phyloP scores from a whole-genome alignment of 2,888 invertebrate genomes.

The Noctua janthe region DNA sequence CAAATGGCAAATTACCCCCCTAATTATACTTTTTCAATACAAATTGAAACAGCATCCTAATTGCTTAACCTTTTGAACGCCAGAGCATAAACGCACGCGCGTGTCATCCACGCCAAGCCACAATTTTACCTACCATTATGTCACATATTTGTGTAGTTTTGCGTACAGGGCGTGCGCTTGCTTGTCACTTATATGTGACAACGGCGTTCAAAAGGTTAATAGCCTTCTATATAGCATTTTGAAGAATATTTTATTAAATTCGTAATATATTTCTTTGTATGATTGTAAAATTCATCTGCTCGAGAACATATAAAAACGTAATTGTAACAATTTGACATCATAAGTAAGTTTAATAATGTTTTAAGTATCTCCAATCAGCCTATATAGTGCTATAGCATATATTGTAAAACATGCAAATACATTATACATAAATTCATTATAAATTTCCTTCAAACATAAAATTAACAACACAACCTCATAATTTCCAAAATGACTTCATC shows the following conservation, averaged over 20 bases:
- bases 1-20: background rate
- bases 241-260: background rate
- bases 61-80: background rate
- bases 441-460: background rate
- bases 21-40: background rate
- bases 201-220: too few relatives aligned
- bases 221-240: background rate
- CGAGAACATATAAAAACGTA: background rate
- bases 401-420: background rate
- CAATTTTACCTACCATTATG: too few relatives aligned
- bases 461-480: slow-evolving; percentile 8
- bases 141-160: too few relatives aligned
- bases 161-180: too few relatives aligned
- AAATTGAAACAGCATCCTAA: background rate
- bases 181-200: too few relatives aligned
- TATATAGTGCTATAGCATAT: background rate
- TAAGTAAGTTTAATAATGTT: background rate
- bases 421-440: background rate
- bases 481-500: slow-evolving; percentile 48
- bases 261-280: background rate
- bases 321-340: background rate
- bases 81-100: too few relatives aligned
- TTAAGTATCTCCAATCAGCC: background rate
- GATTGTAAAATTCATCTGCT: background rate
- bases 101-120: too few relatives aligned